phyloP scores from a whole-genome alignment of 2,797 vertebrate genomes.

The Manis crassicaudata region DNA sequence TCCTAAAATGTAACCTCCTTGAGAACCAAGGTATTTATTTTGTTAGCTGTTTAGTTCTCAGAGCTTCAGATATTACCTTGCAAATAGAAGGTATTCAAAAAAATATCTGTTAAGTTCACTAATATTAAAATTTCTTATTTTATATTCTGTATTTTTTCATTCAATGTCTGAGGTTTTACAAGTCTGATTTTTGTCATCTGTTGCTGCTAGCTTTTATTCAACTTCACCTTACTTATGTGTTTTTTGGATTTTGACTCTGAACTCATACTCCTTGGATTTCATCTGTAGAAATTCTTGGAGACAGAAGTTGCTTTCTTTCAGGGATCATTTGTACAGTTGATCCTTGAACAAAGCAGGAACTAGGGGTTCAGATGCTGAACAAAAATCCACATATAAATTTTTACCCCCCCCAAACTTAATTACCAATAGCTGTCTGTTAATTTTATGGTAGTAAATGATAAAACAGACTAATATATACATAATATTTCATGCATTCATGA shows the following conservation, averaged over 20 bases:
- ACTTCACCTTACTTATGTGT: not conserved
- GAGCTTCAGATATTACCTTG: not conserved
- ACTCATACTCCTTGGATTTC: not conserved
- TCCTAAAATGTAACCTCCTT: not conserved
- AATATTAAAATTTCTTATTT: not conserved
- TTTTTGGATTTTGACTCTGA: conserved; percentile 19
- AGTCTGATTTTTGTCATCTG: not conserved
- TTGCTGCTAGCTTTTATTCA: not conserved
- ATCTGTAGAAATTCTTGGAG: not conserved
- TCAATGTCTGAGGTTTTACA: not conserved
- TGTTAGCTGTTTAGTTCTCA: not conserved
- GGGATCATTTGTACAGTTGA: not conserved
- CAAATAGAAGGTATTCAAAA: not conserved
- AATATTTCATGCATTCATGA: too few relatives aligned
- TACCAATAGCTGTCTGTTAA: too few relatives aligned
- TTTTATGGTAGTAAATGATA: too few relatives aligned
- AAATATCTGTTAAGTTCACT: not conserved
- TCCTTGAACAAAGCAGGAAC: too few relatives aligned
- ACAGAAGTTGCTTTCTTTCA: not conserved
- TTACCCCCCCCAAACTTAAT: too few relatives aligned
- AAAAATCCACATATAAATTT: too few relatives aligned
- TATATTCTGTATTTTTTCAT: not conserved
- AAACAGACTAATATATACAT: too few relatives aligned
- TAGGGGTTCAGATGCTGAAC: too few relatives aligned
- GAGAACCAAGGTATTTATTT: not conserved